phyloP scores from a whole-genome alignment of 2,797 vertebrate genomes.

The Enteromius paludinosus region DNA sequence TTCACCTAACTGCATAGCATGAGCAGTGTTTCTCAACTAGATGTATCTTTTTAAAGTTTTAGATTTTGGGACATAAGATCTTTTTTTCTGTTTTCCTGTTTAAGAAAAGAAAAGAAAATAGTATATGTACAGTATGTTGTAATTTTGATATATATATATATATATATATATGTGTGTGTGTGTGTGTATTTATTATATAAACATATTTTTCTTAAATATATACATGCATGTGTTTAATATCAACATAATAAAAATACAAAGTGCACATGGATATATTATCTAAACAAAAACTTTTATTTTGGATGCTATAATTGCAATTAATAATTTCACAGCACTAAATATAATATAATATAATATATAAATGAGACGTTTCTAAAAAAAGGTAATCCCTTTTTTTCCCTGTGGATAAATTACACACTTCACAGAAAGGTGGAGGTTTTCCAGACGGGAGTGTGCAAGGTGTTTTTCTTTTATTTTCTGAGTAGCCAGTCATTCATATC shows the following conservation, averaged over 20 bases:
- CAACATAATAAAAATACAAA: too few species aligned
- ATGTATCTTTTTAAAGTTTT: not conserved
- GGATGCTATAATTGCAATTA: too few species aligned
- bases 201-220: too few species aligned
- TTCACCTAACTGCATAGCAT: not conserved
- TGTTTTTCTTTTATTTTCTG: conserved; percentile 17
- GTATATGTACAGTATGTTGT: not conserved
- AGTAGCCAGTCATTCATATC: conserved; percentile 41
- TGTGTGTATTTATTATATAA: too few species aligned
- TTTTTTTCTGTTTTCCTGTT: too few species aligned
- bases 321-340: not conserved
- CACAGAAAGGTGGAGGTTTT: not conserved
- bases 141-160: not conserved
- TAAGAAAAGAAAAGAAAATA: not conserved
- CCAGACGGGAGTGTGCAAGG: conserved; percentile 11
- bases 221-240: too few species aligned
- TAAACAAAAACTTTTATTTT: too few species aligned
- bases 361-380: not conserved
- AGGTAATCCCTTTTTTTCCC: not conserved
- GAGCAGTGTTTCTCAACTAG: not conserved
- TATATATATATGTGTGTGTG: too few species aligned
- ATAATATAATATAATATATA: not conserved
- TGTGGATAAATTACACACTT: conserved; percentile 1
- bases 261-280: too few species aligned
- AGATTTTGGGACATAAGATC: not conserved